phyloP scores from a whole-genome alignment of 1,140 invertebrate species.

The Drosophila aff. region DNA sequence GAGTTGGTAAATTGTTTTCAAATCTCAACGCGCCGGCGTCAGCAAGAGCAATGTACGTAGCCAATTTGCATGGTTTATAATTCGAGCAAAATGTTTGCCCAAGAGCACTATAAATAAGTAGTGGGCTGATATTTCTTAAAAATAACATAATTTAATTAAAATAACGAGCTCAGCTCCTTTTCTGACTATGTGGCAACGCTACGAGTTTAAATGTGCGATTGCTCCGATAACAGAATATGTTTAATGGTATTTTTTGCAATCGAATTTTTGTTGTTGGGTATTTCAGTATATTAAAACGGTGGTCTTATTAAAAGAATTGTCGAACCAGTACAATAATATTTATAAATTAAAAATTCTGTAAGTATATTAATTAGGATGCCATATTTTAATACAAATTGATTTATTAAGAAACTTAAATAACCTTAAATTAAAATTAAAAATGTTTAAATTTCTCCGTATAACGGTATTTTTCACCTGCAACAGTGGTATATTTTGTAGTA shows the following conservation, averaged over 20 bases:
- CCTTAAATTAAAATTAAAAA: no score
- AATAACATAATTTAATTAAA: not conserved
- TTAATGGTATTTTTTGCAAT: not conserved
- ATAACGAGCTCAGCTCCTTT: not conserved
- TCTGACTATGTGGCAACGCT: conserved; percentile 1
- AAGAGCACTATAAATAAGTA: no score
- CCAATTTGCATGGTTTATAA: not conserved
- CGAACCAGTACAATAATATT: not conserved
- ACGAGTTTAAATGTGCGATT: not conserved
- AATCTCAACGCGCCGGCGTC: conserved; percentile 66
- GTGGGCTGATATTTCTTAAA: not conserved
- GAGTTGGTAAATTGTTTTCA: conserved; percentile 64
- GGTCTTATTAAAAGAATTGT: not conserved
- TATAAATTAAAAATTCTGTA: not conserved
- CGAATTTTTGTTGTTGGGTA: no score
- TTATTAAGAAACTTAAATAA: no score
- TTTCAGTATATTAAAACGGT: no score
- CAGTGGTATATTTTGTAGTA: no score
- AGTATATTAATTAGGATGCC: no score
- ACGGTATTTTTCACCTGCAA: no score
- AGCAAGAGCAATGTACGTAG: conserved; percentile 15
- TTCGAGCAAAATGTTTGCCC: not conserved
- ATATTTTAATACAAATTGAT: no score
- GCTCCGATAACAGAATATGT: not conserved
- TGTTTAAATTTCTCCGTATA: no score